phyloP scores from a whole-genome alignment of 1,140 invertebrate species.

The Eueides isabella region DNA sequence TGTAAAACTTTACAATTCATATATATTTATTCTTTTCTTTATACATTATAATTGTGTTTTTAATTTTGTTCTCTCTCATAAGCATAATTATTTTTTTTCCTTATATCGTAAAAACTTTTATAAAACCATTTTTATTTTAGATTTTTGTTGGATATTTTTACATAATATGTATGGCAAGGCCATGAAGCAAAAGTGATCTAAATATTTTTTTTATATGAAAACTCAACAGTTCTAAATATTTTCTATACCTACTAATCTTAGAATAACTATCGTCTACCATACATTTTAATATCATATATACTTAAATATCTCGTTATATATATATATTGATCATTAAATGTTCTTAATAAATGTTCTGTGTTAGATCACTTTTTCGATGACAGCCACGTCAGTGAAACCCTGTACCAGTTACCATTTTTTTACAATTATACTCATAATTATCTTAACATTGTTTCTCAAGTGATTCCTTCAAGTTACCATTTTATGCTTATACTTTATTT shows the following conservation, averaged over 20 bases:
- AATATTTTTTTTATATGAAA: too few species aligned
- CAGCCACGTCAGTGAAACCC: not conserved
- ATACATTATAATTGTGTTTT: too few species aligned
- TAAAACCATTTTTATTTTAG: not conserved
- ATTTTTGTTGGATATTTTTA: not conserved
- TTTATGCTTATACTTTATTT: conserved; percentile 16
- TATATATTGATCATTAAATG: not conserved
- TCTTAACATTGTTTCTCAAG: conserved; percentile 5
- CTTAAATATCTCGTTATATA: not conserved
- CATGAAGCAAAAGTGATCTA: too few species aligned
- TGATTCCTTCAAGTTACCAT: not conserved
- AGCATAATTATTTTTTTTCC: not conserved
- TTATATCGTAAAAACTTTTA: not conserved
- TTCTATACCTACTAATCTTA: too few species aligned
- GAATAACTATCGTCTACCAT: too few species aligned
- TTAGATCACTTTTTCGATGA: not conserved
- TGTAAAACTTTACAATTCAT: conserved; percentile 13
- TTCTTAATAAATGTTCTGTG: not conserved
- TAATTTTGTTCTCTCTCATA: not conserved
- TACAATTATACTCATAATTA: not conserved
- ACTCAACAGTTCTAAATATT: too few species aligned
- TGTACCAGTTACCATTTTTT: not conserved
- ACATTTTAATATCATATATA: too few species aligned
- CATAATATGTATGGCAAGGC: not conserved
- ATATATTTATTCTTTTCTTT: too few species aligned